Evolutionary conservation across 2,797 vertebrate species (phyloP), one percentile per base, ranked within the genome.

Genomic region (Heteromormyrus szaboi): DNA sequence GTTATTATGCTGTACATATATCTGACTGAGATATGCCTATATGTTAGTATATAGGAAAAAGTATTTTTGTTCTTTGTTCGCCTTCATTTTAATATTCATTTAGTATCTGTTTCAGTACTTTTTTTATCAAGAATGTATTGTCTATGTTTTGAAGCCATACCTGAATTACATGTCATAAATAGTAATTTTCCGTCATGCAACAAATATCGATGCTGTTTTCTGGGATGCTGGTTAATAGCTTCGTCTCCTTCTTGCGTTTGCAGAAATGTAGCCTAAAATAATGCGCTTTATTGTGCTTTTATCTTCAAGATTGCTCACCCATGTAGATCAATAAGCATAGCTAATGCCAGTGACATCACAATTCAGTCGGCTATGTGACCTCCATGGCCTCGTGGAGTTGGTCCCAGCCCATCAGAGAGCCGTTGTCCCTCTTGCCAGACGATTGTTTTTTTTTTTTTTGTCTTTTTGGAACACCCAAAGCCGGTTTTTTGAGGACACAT

Each of bases 291-390:
- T 56, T 56, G 17, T 86, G 85, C 53, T 29, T 37, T 51, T 89
- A 44, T 88, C 65, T 89, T 12, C 90, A 48, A 72, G 48, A 89
- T 37, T 92, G 92, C 90, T 90, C 91, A 91, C 81, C 90, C 94
- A 88, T 92, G 92, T 94, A 93, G 91, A 93, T 93, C 94, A 94
- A 90, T 94, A 92, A 93, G 91, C 93, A 89, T 93, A 93, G 90
- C 92, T 94, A 93, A 94, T 95, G 92, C 91, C 91, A 93, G 90
- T 94, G 93, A 94, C 94, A 93, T 93, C 93, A 94, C 92, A 91
- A 92, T 90, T 92, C 92, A 91, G 91, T 91, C 92, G 93, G 93
- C 94, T 88, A 92, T 89, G 89, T 95, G 95, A 95, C 95, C 95
- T 93, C 91, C 87, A 91, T 91, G 94, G 93, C 92, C 94, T 92